Evolutionary conservation across 2,888 invertebrate genomes (phyloP), one percentile per base, ranked within the genome.

Genomic region (Euclidia mi): DNA sequence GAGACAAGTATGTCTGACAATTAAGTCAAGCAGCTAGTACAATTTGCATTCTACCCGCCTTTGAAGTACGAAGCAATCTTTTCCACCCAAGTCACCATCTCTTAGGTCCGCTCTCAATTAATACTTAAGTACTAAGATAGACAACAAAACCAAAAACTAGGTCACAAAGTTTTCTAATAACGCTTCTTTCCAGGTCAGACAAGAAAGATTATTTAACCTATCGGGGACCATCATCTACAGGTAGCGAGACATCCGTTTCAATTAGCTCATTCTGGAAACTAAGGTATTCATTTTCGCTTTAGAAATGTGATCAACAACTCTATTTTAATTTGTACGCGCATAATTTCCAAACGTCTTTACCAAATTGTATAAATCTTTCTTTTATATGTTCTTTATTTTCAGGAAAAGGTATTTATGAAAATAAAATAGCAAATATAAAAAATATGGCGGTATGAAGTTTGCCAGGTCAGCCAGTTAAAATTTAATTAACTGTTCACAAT

Each of bases 121-220:
- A 56, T 71, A 71, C 67, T 76, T 72, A 59, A 67, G 60, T 56
- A 46, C 67, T 75, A 53, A 76, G 65, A 73, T 71, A 71, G 67
- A 62, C 68, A 71, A 67, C 56, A 57, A 52, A 45, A 44, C 56
- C 51, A 63, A 65, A 62, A 67, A 71, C 58, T 61, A 49, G 65
- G 56, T 58, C 56, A 32, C 32, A 31, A 76, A 76, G 56, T 76
- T 76, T 75, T 75, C 76, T 75, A 77, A 76, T 76, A 77, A 77
- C 56, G 56, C 51, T 70, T 70, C 75, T 67, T 65, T 32, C 52
- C 42, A n/a, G 1, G 25, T 15, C 29, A 50, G 38, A 50, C 52
- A 50, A 56, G 56, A 29, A 65, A 71, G 64, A 65, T 59, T 66
- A 62, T 63, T 61, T 58, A 55, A 57, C 45, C 51, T 42, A 44